These are phyloP conservation scores for Larimichthys polyactis DNA, from an alignment of 2,113 vertebrate genomes.

Conservation along the genomic window DNA sequence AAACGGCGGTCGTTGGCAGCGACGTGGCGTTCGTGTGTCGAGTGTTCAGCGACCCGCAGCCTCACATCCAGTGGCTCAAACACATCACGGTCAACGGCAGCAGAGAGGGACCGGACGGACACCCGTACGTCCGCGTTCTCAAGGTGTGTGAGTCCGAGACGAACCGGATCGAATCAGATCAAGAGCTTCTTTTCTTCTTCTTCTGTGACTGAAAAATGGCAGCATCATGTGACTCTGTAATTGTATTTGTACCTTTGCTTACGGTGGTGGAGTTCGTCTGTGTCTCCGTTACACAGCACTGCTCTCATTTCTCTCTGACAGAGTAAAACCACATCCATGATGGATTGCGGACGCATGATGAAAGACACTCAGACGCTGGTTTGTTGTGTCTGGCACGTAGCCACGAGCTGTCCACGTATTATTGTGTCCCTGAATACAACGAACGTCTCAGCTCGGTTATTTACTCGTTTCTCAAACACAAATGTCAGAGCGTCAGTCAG, in stretches of 20 bases:
- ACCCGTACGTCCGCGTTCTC: conserved; percentile 90
- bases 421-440: background rate
- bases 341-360: background rate
- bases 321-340: conserved; percentile 26
- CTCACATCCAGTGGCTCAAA: conserved; percentile 95
- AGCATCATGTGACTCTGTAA: background rate
- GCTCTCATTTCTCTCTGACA: conserved; percentile 2
- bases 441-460: background rate
- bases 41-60: conserved; percentile 94
- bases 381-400: background rate
- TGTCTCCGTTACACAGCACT: background rate
- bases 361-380: background rate
- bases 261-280: background rate
- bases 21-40: conserved; percentile 93
- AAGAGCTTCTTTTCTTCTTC: background rate
- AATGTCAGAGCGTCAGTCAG: background rate
- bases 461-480: background rate
- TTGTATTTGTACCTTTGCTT: background rate
- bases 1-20: conserved; percentile 89
- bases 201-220: background rate
- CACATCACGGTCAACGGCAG: conserved; percentile 93
- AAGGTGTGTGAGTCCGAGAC: conserved; percentile 82
- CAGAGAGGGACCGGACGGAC: conserved; percentile 87
- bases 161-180: too few relatives aligned
- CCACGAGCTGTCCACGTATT: background rate